Evolutionary conservation across 2,888 invertebrate genomes (phyloP), one percentile per base, ranked within the genome.

Genomic region (Athalia circularis): DNA sequence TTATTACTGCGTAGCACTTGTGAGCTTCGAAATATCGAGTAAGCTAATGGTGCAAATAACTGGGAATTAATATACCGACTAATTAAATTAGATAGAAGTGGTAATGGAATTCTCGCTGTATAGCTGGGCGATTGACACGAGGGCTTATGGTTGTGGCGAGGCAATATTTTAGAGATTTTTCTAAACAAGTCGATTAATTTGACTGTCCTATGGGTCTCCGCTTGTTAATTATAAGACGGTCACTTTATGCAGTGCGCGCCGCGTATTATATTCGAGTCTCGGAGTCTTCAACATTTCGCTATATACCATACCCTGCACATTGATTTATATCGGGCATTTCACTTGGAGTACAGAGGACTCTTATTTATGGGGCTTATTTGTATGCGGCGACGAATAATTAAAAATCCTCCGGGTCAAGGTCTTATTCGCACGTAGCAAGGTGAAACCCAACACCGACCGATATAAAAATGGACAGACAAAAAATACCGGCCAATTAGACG

Each of bases 331-430:
- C 75, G 75, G 75, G 61, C 61, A 75, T 75, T 75, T 64, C 50
- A 52, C 64, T 15, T 15, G 57, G 59, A 13, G 45, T 47, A 59
- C 47, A 52, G 8, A 13, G 47, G 11, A 64, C 79, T 79, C 67
- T 81, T 84, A 85, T 85, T 85, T 85, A 85, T 84, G 82, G 79
- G 65, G 70, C 80, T 82, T 83, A 82, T 85, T 84, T 81, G 85
- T 83, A 85, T 82, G 83, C 85, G 75, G 72, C 72, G 81, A 67
- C 79, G 79, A 82, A 82, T 85, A 84, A 85, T 85, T 85, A 85
- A 85, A 83, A 85, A 84, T 77, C 57, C 76, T 65, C 59, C 62
- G 81, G 85, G 83, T 83, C 83, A 85, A 85, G 85, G 83, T 76
- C 82, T 79, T 11, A 9, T 52, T 15, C 11, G 64, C 50, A 59